These are phyloP conservation scores for Albula glossodonta DNA, from an alignment of 2,113 vertebrate genomes.

Conservation along the genomic window DNA sequence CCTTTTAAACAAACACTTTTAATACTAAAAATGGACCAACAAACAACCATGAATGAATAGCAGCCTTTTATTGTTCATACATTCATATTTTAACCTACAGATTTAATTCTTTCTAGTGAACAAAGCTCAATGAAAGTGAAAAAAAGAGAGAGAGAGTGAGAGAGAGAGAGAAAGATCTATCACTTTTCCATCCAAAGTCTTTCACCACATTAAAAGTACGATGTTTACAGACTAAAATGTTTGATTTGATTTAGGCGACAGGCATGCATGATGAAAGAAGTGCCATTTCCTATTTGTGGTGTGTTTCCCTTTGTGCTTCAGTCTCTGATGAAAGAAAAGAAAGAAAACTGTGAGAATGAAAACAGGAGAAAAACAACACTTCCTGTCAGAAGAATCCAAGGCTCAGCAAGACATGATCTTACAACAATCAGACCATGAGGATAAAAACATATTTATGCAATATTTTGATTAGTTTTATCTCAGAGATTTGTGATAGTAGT, in stretches of 20 bases:
- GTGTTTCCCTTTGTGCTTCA: background rate
- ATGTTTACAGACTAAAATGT: background rate
- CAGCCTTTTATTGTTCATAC: no score
- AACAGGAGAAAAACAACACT: background rate
- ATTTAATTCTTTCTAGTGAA: no score
- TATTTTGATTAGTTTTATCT: constrained; percentile 38
- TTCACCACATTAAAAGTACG: background rate
- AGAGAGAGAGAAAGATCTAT: no score
- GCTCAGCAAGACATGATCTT: constrained; percentile 29
- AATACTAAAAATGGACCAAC: no score
- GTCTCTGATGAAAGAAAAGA: background rate
- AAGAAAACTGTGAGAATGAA: background rate
- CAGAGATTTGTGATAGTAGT: background rate
- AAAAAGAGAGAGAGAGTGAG: background rate
- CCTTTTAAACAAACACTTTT: no score
- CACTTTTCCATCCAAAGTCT: background rate
- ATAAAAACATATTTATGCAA: constrained; percentile 44
- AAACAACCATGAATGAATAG: no score
- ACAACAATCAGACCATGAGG: constrained; percentile 36
- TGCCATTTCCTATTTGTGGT: constrained; percentile 11
- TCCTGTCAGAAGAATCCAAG: background rate
- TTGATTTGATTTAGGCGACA: background rate
- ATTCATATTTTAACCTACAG: no score
- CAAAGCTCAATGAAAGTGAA: no score
- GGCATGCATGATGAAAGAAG: constrained; percentile 5